phyloP scores from a whole-genome alignment of 1,140 invertebrate genomes.

The Steinernema khuongi region DNA sequence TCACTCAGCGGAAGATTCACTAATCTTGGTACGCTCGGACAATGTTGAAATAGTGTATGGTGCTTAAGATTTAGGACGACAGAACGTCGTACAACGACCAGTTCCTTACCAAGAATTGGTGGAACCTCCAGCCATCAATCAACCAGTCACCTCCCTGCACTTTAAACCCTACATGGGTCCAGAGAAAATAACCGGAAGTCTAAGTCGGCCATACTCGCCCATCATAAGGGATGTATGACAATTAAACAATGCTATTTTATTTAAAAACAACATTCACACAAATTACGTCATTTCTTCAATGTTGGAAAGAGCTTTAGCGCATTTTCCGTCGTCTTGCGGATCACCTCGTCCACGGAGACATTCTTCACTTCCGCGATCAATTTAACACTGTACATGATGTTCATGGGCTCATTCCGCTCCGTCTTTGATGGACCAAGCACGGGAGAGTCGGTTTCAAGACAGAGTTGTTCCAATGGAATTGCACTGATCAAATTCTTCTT shows the following conservation, averaged over 20 bases:
- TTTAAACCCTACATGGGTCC: not conserved
- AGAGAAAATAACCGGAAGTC: not conserved
- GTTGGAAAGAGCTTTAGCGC: constrained; percentile 31
- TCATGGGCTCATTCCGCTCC: constrained; percentile 59
- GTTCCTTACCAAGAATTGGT: not conserved
- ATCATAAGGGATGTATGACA: not conserved
- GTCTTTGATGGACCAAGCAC: constrained; percentile 38
- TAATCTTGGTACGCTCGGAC: not conserved
- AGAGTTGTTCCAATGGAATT: constrained; percentile 42
- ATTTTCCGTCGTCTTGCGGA: constrained; percentile 58
- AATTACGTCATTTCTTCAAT: too few relatives aligned
- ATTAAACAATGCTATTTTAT: not conserved
- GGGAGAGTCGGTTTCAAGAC: constrained; percentile 47
- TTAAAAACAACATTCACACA: too few relatives aligned
- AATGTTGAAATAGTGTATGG: too few relatives aligned
- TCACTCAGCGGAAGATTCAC: not conserved
- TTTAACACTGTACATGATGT: constrained; percentile 59
- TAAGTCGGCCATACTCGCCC: not conserved
- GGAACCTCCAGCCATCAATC: too few relatives aligned
- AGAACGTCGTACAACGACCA: not conserved
- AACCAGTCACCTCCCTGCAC: not conserved
- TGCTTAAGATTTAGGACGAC: too few relatives aligned
- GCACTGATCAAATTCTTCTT: not conserved
- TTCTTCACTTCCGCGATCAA: constrained; percentile 60
- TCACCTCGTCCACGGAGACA: constrained; percentile 52